These are phyloP conservation scores for Etheostoma cragini DNA, from an alignment of 2,113 vertebrate species.

Conservation along the genomic window DNA sequence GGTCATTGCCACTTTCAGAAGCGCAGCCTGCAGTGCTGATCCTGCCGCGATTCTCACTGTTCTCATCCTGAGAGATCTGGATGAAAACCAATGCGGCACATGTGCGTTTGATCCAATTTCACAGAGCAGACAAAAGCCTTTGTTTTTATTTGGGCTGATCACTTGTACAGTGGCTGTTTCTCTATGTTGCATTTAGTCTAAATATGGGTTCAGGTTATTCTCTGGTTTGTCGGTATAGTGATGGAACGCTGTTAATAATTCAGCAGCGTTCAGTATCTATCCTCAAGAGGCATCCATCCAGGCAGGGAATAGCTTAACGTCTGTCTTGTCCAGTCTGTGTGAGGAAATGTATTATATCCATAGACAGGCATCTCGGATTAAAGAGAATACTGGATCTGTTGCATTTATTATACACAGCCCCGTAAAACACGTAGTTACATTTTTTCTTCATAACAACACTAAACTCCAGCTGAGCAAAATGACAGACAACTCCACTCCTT, in stretches of 20 bases:
- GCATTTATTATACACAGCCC: background rate
- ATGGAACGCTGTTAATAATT: slow-evolving; percentile 37
- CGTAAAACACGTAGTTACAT: background rate
- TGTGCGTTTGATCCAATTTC: slow-evolving; percentile 33
- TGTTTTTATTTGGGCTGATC: slow-evolving; percentile 32
- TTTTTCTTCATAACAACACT: background rate
- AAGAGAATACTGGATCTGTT: slow-evolving; percentile 3
- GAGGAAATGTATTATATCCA: background rate
- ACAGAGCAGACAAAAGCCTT: slow-evolving; percentile 13
- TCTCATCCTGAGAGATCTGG: background rate
- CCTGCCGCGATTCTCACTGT: background rate
- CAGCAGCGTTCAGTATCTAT: slow-evolving; percentile 18
- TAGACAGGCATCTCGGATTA: background rate
- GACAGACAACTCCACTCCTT: background rate
- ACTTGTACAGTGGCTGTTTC: background rate
- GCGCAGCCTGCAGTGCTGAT: background rate
- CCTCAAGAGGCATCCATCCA: slow-evolving; percentile 7
- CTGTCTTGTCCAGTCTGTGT: background rate
- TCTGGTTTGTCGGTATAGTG: slow-evolving; percentile 16
- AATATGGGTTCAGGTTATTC: slow-evolving; percentile 24
- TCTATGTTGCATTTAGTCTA: background rate
- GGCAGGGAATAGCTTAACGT: background rate
- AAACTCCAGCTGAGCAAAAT: background rate
- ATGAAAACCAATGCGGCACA: background rate
- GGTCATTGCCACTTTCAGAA: slow-evolving; percentile 18